A percentile compares a stretch with the other conserved stretches of the same genome.
phyloP scores from a whole-genome alignment of 2,888 invertebrate species.

The Pollenia amentaria region DNA sequence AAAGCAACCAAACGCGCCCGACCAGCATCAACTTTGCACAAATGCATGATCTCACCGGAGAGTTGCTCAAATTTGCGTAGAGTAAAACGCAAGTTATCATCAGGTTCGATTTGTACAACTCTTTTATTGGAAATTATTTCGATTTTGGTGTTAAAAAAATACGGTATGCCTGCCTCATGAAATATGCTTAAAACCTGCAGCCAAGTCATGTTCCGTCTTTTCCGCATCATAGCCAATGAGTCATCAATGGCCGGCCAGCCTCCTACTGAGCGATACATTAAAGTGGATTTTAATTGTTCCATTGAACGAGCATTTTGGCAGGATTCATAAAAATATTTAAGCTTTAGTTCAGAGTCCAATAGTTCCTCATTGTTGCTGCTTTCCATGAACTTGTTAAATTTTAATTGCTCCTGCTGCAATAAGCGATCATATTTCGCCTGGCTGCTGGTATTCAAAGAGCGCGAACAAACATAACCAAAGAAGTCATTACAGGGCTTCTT shows the following conservation, averaged over 20 bases:
- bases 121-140: constrained; percentile 82
- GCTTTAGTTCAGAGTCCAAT: constrained; percentile 80
- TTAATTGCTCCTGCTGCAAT: constrained; percentile 78
- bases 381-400: constrained; percentile 79
- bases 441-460: constrained; percentile 75
- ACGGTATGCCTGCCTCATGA: constrained; percentile 81
- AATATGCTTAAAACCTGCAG: constrained; percentile 79
- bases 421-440: constrained; percentile 74
- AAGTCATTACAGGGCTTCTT: constrained; percentile 81
- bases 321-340: constrained; percentile 81
- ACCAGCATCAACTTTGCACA: constrained; percentile 79
- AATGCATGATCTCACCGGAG: constrained; percentile 78
- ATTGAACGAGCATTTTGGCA: constrained; percentile 79
- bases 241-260: constrained; percentile 83
- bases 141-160: constrained; percentile 80
- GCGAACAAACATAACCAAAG: constrained; percentile 80
- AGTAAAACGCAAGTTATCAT: constrained; percentile 78
- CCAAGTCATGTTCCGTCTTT: constrained; percentile 79
- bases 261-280: constrained; percentile 80
- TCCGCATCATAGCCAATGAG: constrained; percentile 71
- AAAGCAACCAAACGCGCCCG: constrained; percentile 80
- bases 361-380: constrained; percentile 77
- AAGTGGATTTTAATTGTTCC: constrained; percentile 78
- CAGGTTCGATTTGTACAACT: constrained; percentile 78
- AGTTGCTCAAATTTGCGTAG: constrained; percentile 81